Evolutionary conservation across 2,888 invertebrate species (phyloP).

Genomic region (Hyppa rectilinea): DNA sequence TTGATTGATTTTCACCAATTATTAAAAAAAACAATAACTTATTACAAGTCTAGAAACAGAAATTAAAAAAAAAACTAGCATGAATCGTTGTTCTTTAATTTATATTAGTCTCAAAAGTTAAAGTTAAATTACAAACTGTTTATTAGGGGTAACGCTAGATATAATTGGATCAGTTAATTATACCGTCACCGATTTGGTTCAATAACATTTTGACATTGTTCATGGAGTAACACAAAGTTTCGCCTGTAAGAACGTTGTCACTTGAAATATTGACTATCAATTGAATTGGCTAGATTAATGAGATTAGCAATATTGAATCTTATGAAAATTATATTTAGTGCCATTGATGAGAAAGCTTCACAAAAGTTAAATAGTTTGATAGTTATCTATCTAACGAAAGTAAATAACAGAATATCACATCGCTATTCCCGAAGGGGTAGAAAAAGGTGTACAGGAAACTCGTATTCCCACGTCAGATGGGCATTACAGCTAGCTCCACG

Average conservation of each 20-base stretch:
- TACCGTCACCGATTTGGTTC: conserved; percentile 21
- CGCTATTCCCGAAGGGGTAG: background rate
- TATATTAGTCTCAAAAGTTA: background rate
- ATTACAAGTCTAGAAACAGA: background rate
- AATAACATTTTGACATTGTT: conserved; percentile 32
- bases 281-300: conserved; percentile 22
- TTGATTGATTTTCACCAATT: background rate
- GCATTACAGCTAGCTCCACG: background rate
- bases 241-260: conserved; percentile 12
- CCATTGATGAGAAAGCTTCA: background rate
- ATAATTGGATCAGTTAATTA: conserved; percentile 27
- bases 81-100: background rate
- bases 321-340: background rate
- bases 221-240: conserved; percentile 14
- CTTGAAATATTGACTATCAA: conserved; percentile 38
- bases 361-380: background rate
- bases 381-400: no score
- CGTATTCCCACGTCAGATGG: no score
- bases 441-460: background rate
- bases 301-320: conserved; percentile 21
- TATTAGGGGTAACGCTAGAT: conserved; percentile 15
- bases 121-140: conserved; percentile 7
- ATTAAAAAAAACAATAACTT: background rate
- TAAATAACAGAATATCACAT: background rate
- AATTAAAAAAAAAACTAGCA: background rate